These are phyloP conservation scores for Bothrops jararaca DNA, from an alignment of 2,113 vertebrate genomes.

Conservation along the genomic window DNA sequence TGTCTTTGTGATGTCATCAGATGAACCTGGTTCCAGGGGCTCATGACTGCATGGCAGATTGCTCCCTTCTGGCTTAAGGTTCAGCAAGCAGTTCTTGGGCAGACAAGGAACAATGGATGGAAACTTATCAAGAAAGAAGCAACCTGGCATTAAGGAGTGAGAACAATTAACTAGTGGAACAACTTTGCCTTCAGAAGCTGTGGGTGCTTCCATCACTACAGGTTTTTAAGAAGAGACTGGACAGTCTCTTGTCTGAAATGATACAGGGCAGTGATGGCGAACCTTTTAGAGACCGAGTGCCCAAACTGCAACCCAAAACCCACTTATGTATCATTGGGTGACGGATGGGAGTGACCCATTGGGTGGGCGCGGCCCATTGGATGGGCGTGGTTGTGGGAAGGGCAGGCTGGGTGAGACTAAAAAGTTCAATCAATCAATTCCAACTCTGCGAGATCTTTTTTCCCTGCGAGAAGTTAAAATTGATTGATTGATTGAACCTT, in stretches of 20 bases:
- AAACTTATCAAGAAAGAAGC: neutral
- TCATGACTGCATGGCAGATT: neutral
- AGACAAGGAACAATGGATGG: neutral
- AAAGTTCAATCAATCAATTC: too few species aligned
- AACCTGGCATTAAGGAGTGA: neutral
- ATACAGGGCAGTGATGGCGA: too few species aligned
- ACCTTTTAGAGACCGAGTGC: too few species aligned
- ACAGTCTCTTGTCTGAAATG: neutral
- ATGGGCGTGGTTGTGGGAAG: too few species aligned
- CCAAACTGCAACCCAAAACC: too few species aligned
- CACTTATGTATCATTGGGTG: too few species aligned
- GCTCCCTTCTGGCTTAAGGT: neutral
- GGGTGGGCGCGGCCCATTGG: too few species aligned
- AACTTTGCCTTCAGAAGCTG: neutral
- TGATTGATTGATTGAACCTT: too few species aligned
- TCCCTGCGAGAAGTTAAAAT: too few species aligned
- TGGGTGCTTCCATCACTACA: neutral
- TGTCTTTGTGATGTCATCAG: neutral
- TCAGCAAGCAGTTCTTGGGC: neutral
- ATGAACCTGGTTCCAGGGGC: neutral
- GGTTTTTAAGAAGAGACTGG: neutral
- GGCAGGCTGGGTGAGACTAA: too few species aligned
- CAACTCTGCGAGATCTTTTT: too few species aligned
- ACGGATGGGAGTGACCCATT: too few species aligned
- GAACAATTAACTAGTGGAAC: neutral